Base-by-base conservation (phyloP, 1,140 invertebrate species). In the Diploscapter pachys region DNA sequence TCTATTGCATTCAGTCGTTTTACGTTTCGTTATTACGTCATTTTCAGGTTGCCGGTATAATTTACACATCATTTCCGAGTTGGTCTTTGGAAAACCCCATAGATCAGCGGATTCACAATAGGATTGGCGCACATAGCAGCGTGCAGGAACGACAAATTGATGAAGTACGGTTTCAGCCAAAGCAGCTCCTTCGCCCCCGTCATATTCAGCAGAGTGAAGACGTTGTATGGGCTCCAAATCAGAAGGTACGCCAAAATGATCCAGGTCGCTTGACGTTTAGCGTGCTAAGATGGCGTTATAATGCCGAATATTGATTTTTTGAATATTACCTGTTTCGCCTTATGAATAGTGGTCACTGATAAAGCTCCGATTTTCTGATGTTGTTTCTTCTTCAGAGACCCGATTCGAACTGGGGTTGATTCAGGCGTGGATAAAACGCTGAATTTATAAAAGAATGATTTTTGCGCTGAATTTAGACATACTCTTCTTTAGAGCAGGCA, bases 251-350 rank as follows among this genome's bases (percentile, higher is more conserved):
- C 83, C 8, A 82, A 53, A 4, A 83, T 66, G 55, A 85, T 83
- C 4, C 84, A 59, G 5, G 83, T 80, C 13, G 82, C 81, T 82
- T 82, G 81, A n/a, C 82, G 82, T 76, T 83, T 82, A 9, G 81
- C 73, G 13, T 72, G 76, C 31, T 31, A 31, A 31, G 31, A 31
- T 31, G 31, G 31, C 31, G 31, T 31, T 31, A 31, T 31, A 31
- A 31, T 31, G 31, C 31, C 31, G 31, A 31, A 31, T 31, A 31
- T 31, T 31, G 31, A 31, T 31, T 31, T 31, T 31, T 31, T 31
- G 31, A 31, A 31, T 31, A 31, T 31, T 31, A 31, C 31, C 73
- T 84, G 59, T n/a, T 64, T 76, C 2, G 81, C 81, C 50, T 71
- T 69, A 48, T 77, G 63, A 57, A 82, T 84, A 11, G 81, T 82